These are phyloP conservation scores for Prunella himalayana DNA, from an alignment of 2,113 vertebrate species.

Conservation along the genomic window DNA sequence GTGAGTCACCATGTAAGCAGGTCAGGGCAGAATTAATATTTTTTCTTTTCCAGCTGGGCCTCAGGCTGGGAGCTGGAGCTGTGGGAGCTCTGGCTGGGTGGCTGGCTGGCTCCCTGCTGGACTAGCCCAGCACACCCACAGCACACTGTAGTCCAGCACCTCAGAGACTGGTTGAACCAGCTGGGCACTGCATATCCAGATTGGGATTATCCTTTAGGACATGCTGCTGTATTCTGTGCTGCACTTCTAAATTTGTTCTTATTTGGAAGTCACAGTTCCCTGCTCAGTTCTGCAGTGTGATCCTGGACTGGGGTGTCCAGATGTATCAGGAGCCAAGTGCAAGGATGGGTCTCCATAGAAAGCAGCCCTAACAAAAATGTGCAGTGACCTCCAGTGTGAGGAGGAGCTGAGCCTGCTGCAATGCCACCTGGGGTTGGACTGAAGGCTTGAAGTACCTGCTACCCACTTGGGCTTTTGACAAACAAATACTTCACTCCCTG, in stretches of 20 bases:
- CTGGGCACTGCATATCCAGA: background rate
- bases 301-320: background rate
- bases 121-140: background rate
- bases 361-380: background rate
- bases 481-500: background rate
- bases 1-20: background rate
- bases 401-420: background rate
- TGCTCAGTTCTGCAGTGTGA: background rate
- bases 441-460: background rate
- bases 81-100: background rate
- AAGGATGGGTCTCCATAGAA: background rate
- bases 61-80: background rate
- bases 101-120: rapidly evolving
- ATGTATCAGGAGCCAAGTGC: background rate
- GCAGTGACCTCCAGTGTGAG: background rate
- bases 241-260: background rate
- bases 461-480: background rate
- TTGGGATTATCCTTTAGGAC: background rate
- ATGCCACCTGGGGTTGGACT: background rate
- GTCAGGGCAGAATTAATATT: background rate
- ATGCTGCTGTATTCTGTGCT: background rate
- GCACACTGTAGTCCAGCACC: background rate
- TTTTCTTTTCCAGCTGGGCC: background rate
- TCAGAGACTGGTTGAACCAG: background rate
- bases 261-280: background rate